Conservation (phyloP, 2,888 invertebrate species). For the Cybosia mesomella region DNA sequence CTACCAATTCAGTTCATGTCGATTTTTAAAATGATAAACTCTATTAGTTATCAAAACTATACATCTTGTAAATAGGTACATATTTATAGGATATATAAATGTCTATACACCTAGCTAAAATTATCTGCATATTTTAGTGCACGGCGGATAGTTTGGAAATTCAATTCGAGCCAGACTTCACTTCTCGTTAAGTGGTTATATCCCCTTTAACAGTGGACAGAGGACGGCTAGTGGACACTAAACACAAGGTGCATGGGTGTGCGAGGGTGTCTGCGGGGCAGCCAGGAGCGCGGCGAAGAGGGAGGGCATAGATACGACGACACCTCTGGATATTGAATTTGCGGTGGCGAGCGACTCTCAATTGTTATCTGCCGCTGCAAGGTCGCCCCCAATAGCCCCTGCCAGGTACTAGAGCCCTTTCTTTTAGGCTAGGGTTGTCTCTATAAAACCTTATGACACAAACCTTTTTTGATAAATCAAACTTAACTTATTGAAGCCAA, state of each 20-base stretch:
- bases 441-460: background rate
- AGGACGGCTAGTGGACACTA: constrained; percentile 75
- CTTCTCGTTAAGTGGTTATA: constrained; percentile 85
- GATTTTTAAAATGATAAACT: background rate
- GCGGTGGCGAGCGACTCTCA: constrained; percentile 78
- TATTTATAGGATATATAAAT: too few species aligned
- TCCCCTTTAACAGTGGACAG: constrained; percentile 74
- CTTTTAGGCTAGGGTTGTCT: constrained; percentile 73
- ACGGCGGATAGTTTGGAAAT: constrained; percentile 69
- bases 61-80: constrained; percentile 25
- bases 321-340: constrained; percentile 86
- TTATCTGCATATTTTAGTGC: constrained; percentile 63
- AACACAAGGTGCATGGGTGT: constrained; percentile 69
- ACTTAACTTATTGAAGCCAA: background rate
- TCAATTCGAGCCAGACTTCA: constrained; percentile 82
- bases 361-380: constrained; percentile 85
- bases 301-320: constrained; percentile 61
- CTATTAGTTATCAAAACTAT: background rate
- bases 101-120: constrained; percentile 42
- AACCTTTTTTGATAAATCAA: background rate
- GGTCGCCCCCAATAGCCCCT: constrained; percentile 74
- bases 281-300: constrained; percentile 35
- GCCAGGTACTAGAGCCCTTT: constrained; percentile 81
- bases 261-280: constrained; percentile 34
- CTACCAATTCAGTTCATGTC: background rate